Evolutionary conservation across 2,797 vertebrate species (phyloP).

Genomic region (Eulemur coronatus): DNA sequence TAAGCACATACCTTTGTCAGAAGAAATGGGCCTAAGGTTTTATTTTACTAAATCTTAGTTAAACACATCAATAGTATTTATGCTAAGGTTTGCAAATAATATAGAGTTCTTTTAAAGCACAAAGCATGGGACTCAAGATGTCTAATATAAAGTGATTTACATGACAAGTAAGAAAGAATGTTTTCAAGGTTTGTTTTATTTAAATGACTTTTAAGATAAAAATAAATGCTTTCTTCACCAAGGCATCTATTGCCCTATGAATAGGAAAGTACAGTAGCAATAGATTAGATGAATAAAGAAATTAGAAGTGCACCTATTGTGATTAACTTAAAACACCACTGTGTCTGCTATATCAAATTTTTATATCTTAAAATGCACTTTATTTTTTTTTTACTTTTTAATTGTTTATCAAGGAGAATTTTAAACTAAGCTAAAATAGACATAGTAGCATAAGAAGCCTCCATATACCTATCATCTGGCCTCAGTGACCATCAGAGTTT

Average conservation of each 20-base stretch:
- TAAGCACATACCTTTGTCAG: constrained; percentile 39
- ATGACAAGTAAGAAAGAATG: constrained; percentile 5
- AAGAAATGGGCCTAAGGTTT: constrained; percentile 38
- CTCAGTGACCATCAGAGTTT: not conserved
- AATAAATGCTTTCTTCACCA: constrained; percentile 44
- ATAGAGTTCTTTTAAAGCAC: constrained; percentile 32
- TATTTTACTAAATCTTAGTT: constrained; percentile 62
- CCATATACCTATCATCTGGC: not conserved
- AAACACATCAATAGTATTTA: constrained; percentile 48
- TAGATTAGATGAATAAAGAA: not conserved
- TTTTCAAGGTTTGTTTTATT: constrained; percentile 34
- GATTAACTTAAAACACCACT: not conserved
- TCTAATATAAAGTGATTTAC: constrained; percentile 27
- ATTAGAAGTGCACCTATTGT: not conserved
- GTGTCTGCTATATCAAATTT: not conserved
- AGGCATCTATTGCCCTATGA: not conserved
- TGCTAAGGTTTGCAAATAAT: constrained; percentile 24
- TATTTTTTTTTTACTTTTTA: not conserved
- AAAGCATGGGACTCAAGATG: not conserved
- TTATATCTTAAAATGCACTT: not conserved
- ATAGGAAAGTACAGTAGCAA: not conserved
- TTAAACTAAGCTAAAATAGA: not conserved
- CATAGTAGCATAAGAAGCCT: not conserved
- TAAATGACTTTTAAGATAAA: constrained; percentile 33
- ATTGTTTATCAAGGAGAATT: constrained; percentile 7